phyloP scores from a whole-genome alignment of 64 coral and sea anemone species.

The Pocillopora damicornis region DNA sequence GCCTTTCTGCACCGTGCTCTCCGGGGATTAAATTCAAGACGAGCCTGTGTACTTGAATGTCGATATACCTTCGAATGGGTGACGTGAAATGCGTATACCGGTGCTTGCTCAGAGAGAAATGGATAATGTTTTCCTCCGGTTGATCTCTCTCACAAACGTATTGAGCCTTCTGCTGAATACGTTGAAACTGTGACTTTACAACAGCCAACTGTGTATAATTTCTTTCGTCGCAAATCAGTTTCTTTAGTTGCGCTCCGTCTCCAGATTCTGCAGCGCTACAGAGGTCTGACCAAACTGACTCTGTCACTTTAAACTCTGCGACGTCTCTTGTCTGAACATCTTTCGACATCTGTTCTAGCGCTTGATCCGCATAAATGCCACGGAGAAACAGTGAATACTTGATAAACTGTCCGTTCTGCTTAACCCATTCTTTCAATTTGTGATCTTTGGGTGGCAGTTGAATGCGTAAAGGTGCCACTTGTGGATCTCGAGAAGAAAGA shows the following conservation, averaged over 20 bases:
- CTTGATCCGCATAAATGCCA: neutral
- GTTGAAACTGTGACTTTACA: conserved; percentile 35
- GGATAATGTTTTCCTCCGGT: neutral
- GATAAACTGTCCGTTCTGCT: conserved; percentile 19
- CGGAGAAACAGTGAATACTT: conserved; percentile 6
- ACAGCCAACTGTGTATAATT: conserved; percentile 69
- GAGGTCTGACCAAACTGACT: neutral
- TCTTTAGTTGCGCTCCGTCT: conserved; percentile 13
- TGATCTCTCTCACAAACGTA: conserved; percentile 12
- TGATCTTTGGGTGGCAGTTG: conserved; percentile 76
- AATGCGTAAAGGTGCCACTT: conserved; percentile 29
- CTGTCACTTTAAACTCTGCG: conserved; percentile 6
- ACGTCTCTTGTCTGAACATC: neutral
- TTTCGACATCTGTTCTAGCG: neutral
- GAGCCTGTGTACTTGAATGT: conserved; percentile 75
- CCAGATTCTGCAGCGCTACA: conserved; percentile 19
- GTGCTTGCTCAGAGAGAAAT: conserved; percentile 50
- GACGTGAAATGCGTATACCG: conserved; percentile 81
- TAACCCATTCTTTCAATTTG: conserved; percentile 70
- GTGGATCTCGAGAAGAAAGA: neutral
- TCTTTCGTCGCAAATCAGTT: conserved; percentile 54
- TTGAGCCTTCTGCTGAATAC: conserved; percentile 58
- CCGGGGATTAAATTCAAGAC: neutral
- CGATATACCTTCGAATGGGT: conserved; percentile 79
- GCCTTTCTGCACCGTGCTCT: too few species aligned